Conservation (phyloP, 2,888 invertebrate species). For the Linyphia triangularis region DNA sequence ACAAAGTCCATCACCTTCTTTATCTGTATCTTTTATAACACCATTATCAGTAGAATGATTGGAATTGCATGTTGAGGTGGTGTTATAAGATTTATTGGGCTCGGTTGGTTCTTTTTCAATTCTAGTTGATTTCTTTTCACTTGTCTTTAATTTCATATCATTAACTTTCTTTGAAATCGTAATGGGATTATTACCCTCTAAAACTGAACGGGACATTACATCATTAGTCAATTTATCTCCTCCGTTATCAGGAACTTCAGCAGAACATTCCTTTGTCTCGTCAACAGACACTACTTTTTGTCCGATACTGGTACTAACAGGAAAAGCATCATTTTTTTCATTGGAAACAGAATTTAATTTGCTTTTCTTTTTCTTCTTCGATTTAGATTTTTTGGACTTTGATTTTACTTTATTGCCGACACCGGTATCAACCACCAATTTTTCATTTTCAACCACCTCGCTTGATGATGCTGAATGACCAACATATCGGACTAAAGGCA, state of each 20-base stretch:
- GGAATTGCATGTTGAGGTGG: too few species aligned
- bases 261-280: too few species aligned
- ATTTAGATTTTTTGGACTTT: constrained; percentile 3
- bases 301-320: not conserved
- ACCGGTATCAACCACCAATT: not conserved
- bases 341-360: not conserved
- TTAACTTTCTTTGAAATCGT: too few species aligned
- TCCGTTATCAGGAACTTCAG: too few species aligned
- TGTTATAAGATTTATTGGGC: too few species aligned
- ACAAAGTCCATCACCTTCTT: not conserved
- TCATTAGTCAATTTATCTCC: too few species aligned
- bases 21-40: not conserved
- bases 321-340: not conserved
- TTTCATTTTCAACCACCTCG: not conserved
- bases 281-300: not conserved
- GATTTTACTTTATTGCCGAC: not conserved
- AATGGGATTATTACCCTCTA: too few species aligned
- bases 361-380: constrained; percentile 44
- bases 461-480: not conserved
- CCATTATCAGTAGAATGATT: not conserved
- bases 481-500: not conserved
- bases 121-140: too few species aligned
- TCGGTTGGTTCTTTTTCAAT: too few species aligned
- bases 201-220: too few species aligned
- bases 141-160: too few species aligned